Conservation (phyloP, 2,113 vertebrate species). For the Dissostichus mawsoni region DNA sequence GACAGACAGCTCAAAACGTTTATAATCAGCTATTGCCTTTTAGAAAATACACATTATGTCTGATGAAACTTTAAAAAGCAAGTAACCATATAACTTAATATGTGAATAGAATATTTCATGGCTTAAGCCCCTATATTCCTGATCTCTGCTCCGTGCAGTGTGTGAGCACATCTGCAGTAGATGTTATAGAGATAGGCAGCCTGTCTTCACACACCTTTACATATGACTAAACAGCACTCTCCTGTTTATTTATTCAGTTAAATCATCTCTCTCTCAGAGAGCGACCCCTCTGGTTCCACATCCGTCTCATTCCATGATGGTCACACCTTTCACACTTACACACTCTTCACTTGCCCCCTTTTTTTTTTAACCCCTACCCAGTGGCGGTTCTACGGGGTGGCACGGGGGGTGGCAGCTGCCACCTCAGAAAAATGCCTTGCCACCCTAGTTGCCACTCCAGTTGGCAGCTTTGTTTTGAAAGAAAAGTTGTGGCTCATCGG, state of each 20-base stretch:
- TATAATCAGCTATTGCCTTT: too few relatives aligned
- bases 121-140: not conserved
- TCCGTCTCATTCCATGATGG: conserved; percentile 47
- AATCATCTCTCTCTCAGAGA: conserved; percentile 20
- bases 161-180: conserved; percentile 11
- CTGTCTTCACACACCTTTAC: conserved; percentile 35
- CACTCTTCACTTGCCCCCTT: conserved; percentile 12
- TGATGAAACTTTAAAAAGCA: too few relatives aligned
- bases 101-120: conserved; percentile 14
- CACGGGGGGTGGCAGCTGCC: too few relatives aligned
- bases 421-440: too few relatives aligned
- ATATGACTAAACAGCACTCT: conserved; percentile 49
- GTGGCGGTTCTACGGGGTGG: too few relatives aligned
- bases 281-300: conserved; percentile 39
- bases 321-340: conserved; percentile 46
- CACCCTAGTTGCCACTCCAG: too few relatives aligned
- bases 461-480: too few relatives aligned
- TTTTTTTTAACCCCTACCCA: not conserved
- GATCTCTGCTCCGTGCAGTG: not conserved
- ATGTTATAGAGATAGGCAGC: conserved; percentile 13
- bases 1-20: not conserved
- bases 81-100: not conserved
- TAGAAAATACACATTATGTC: too few relatives aligned
- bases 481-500: too few relatives aligned
- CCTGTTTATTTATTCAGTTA: conserved; percentile 54